Evolutionary conservation across 2,888 invertebrate genomes (phyloP).

Genomic region (Meliscaeva auricollis): DNA sequence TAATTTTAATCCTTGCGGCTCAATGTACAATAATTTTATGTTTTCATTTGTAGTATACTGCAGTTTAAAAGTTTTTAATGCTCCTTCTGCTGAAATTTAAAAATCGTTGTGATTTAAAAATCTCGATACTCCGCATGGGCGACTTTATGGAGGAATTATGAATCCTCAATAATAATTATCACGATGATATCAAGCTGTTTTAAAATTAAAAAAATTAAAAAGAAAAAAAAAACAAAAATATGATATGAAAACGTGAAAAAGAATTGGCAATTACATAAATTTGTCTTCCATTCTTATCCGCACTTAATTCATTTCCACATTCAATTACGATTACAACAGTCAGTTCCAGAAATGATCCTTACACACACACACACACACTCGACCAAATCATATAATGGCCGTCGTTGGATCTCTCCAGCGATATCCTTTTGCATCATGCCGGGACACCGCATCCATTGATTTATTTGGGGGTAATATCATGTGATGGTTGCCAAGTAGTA

Average conservation of each 20-base stretch:
- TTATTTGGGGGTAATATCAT: conserved; percentile 59
- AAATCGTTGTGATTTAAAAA: too few relatives aligned
- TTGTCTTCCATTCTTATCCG: conserved; percentile 15
- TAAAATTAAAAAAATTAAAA: not conserved
- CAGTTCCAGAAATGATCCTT: conserved; percentile 13
- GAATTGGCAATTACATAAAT: conserved; percentile 1
- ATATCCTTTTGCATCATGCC: conserved; percentile 58
- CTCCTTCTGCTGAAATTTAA: too few relatives aligned
- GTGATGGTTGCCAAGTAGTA: conserved; percentile 34
- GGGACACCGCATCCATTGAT: conserved; percentile 39
- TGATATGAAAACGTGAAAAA: not conserved
- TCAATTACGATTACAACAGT: conserved; percentile 64
- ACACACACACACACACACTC: not conserved
- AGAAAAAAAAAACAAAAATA: not conserved
- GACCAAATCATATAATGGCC: not conserved
- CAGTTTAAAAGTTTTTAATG: too few relatives aligned
- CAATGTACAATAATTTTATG: too few relatives aligned
- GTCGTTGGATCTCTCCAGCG: conserved; percentile 11
- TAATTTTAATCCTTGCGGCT: too few relatives aligned
- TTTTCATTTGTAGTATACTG: too few relatives aligned
- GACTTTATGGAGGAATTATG: not conserved
- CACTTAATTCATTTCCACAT: conserved; percentile 70
- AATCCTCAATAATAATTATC: not conserved
- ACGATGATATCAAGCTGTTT: not conserved
- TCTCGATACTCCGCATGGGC: too few relatives aligned